These are phyloP conservation scores for Xestia ashworthii DNA, from an alignment of 2,888 invertebrate species.

Conservation along the genomic window DNA sequence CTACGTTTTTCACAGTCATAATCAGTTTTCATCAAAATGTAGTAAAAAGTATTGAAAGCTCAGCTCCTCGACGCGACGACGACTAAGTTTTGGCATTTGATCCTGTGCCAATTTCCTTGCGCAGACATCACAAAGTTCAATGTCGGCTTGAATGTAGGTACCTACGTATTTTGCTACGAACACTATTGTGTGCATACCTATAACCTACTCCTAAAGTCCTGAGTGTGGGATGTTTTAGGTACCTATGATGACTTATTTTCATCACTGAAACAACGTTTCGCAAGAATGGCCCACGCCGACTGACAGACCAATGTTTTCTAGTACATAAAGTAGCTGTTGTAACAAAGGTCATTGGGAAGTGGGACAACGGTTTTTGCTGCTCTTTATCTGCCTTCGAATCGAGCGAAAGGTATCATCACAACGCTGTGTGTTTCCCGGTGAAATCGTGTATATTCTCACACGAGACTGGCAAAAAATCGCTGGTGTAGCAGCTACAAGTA, in stretches of 20 bases:
- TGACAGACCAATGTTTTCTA: slow-evolving; percentile 73
- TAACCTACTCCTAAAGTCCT: slow-evolving; percentile 48
- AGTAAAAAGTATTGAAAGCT: slow-evolving; percentile 37
- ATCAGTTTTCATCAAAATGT: slow-evolving; percentile 30
- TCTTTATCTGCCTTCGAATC: slow-evolving; percentile 84
- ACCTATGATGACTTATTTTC: slow-evolving; percentile 53
- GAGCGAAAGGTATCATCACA: slow-evolving; percentile 88
- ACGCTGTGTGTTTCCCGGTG: slow-evolving; percentile 84
- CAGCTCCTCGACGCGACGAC: slow-evolving; percentile 62
- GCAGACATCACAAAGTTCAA: slow-evolving; percentile 82
- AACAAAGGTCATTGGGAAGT: slow-evolving; percentile 89
- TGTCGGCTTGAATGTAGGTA: slow-evolving; percentile 74
- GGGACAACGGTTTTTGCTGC: slow-evolving; percentile 85
- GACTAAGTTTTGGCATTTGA: slow-evolving; percentile 75
- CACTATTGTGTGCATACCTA: slow-evolving; percentile 36
- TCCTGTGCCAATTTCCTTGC: slow-evolving; percentile 84
- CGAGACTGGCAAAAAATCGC: slow-evolving; percentile 82
- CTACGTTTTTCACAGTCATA: background rate
- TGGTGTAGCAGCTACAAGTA: slow-evolving; percentile 74
- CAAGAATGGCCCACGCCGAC: slow-evolving; percentile 55
- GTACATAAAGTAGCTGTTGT: slow-evolving; percentile 72
- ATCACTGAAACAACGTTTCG: slow-evolving; percentile 56
- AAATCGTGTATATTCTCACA: slow-evolving; percentile 87
- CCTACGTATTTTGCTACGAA: slow-evolving; percentile 56
- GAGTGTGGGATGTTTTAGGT: slow-evolving; percentile 42